Evolutionary conservation across 2,888 invertebrate genomes (phyloP).

Genomic region (Ypsolopha sequella): DNA sequence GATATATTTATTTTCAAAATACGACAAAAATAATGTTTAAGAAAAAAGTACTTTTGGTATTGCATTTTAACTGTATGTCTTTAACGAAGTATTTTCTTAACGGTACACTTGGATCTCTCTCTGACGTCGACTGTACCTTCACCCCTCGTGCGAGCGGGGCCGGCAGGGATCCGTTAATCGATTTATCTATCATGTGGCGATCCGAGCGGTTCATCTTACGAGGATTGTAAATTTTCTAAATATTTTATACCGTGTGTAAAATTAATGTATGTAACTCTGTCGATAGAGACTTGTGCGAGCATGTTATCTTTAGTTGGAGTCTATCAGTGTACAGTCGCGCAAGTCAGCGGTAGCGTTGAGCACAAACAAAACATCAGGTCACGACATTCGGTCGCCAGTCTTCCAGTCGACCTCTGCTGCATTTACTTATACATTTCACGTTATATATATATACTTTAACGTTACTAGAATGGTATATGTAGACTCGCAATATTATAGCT

Average conservation of each 20-base stretch:
- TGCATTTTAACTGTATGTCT: slow-evolving; percentile 56
- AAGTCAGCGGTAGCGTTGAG: too few species aligned
- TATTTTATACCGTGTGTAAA: slow-evolving; percentile 66
- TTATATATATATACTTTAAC: slow-evolving; percentile 42
- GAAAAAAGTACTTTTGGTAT: slow-evolving; percentile 60
- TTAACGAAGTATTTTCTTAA: slow-evolving; percentile 44
- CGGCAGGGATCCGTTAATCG: slow-evolving; percentile 10
- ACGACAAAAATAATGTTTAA: slow-evolving; percentile 48
- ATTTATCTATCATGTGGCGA: neutral
- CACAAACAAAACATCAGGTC: neutral
- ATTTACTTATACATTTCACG: slow-evolving; percentile 39
- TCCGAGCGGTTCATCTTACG: neutral
- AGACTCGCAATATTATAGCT: slow-evolving; percentile 61
- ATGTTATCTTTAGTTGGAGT: slow-evolving; percentile 11
- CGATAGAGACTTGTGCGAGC: slow-evolving; percentile 26
- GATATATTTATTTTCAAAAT: slow-evolving; percentile 56
- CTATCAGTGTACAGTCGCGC: neutral
- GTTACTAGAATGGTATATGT: slow-evolving; percentile 53
- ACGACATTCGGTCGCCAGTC: slow-evolving; percentile 9
- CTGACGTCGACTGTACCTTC: too few species aligned
- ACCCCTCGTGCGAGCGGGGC: slow-evolving; percentile 18
- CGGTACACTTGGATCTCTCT: slow-evolving; percentile 41
- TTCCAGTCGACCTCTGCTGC: slow-evolving; percentile 33
- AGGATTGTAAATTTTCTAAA: slow-evolving; percentile 63
- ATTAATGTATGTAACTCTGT: slow-evolving; percentile 35